Conservation (phyloP, 1,140 invertebrate species). For the Pachypeltis micranthus region DNA sequence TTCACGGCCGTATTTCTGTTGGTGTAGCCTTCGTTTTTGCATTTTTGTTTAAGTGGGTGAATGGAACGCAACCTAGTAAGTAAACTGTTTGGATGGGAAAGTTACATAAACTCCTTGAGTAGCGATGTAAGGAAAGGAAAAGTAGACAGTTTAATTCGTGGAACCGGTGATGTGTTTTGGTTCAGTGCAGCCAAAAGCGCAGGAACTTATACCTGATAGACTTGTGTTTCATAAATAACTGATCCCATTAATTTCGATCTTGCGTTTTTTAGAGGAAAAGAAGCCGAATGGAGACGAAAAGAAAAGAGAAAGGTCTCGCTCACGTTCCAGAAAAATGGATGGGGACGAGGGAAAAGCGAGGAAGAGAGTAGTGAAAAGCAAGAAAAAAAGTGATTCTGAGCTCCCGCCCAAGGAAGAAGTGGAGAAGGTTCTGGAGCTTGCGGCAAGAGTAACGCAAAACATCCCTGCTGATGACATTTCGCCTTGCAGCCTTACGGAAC, state of each 20-base stretch:
- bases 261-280: neutral
- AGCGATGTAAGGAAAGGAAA: no score
- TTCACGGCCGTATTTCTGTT: no score
- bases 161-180: no score
- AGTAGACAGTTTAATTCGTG: no score
- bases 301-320: constrained; percentile 13
- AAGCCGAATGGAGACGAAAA: constrained; percentile 8
- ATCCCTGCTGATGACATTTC: neutral
- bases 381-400: constrained; percentile 19
- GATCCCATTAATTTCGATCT: neutral
- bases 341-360: constrained; percentile 23
- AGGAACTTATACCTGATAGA: no score
- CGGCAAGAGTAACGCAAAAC: constrained; percentile 16
- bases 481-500: neutral
- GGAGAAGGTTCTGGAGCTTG: constrained; percentile 20
- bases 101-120: no score
- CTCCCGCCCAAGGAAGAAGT: constrained; percentile 17
- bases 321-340: constrained; percentile 16
- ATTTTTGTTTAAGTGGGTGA: no score
- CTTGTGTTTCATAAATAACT: no score
- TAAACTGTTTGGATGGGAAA: no score
- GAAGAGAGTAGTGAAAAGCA: constrained; percentile 25
- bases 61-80: no score
- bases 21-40: no score
- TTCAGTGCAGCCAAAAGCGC: no score